Evolutionary conservation across 2,797 vertebrate genomes (phyloP), one percentile per base, ranked within the genome.

Genomic region (Champsocephalus gunnari): DNA sequence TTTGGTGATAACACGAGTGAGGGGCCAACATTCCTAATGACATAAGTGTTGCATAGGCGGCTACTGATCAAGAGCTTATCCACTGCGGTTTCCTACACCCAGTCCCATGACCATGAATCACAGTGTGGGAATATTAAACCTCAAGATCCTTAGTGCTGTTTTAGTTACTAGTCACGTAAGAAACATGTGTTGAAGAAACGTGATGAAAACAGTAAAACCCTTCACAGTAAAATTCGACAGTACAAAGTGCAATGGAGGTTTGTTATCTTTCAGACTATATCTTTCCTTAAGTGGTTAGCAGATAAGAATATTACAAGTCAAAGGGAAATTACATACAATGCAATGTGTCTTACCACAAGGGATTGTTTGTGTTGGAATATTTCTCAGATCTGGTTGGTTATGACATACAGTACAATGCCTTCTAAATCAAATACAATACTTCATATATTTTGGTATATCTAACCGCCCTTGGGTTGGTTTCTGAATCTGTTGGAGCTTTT

Each of bases 21-120:
- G 86, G 90, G 90, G 87, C 65, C 81, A 90, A 92, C 90, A 92
- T 92, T 92, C 87, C 85, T 90, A 80, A 80, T 82, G 81, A 90
- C 66, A 88, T 49, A 89, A 86, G 72, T 79, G 79, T 86, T 88
- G 67, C 80, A 87, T 85, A 85, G 82, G 79, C 63, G 10, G 79
- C 66, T 49, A 67, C 71, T 88, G 89, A 92, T 88, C 90, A 89
- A 89, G 91, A 87, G 89, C 86, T 92, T 91, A 92, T 87, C 84
- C 77, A 38, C 82, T 83, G 71, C 59, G 64, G 76, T 85, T 85
- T 87, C 65, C 49, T 80, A 71, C 81, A 66, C 41, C 58, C 59
- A 79, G 86, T 88, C 88, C 64, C 89, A 83, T 91, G 92, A 89
- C 87, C 87, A 63, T 34, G 77, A 89, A 79, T 68, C 81, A 65